phyloP scores from a whole-genome alignment of 2,113 vertebrate genomes.

The Xenopus borealis region DNA sequence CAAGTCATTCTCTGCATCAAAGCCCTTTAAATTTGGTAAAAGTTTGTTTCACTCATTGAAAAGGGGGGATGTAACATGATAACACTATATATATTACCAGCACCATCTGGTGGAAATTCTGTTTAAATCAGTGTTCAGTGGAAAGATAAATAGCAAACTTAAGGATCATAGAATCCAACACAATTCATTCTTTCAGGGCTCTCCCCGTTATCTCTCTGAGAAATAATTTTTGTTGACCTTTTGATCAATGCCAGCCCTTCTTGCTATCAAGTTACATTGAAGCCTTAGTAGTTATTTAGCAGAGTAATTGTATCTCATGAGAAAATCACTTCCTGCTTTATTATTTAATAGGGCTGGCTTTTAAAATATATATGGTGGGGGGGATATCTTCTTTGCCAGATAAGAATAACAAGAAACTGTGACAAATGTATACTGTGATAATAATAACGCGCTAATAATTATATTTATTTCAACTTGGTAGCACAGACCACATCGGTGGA shows the following conservation, averaged over 20 bases:
- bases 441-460: too few relatives aligned
- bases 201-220: not conserved
- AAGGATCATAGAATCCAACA: conserved; percentile 1
- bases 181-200: conserved; percentile 3
- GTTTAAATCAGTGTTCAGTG: not conserved
- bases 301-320: not conserved
- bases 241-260: not conserved
- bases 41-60: conserved; percentile 65
- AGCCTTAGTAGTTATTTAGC: not conserved
- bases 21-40: conserved; percentile 66
- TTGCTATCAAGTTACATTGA: not conserved
- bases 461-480: too few relatives aligned
- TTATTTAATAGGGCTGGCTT: conserved; percentile 29
- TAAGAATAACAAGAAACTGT: too few relatives aligned
- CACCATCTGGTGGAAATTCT: conserved; percentile 31
- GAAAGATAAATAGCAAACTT: conserved; percentile 6
- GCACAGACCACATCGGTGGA: too few relatives aligned
- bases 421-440: too few relatives aligned
- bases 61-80: conserved; percentile 64
- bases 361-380: conserved; percentile 47
- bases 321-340: not conserved
- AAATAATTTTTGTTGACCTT: not conserved
- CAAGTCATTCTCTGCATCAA: conserved; percentile 36
- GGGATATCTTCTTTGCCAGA: not conserved
- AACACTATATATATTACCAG: conserved; percentile 7